Percentiles rank a stretch among this genome's conserved stretches.
Evolutionary conservation across 2,888 invertebrate genomes (phyloP).

Genomic region (Dryobotodes eremita): DNA sequence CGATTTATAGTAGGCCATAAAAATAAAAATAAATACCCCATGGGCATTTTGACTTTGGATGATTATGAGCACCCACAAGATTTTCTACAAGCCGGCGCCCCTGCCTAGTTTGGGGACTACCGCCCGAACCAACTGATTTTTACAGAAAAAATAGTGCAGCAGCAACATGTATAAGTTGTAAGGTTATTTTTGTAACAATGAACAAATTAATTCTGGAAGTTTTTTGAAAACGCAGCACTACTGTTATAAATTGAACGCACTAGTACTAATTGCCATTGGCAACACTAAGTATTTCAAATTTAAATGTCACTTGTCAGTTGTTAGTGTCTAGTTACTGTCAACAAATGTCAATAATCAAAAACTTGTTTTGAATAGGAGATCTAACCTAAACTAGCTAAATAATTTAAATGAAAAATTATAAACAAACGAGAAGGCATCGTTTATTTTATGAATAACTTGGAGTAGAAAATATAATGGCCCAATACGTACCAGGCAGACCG

Average conservation of each 20-base stretch:
- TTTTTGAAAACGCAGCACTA: background rate
- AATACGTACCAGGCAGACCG: conserved; percentile 75
- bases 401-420: background rate
- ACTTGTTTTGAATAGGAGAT: conserved; percentile 53
- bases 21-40: no score
- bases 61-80: no score
- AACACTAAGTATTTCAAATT: conserved; percentile 11
- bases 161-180: no score
- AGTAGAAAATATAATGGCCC: conserved; percentile 69
- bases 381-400: conserved; percentile 10
- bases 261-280: conserved; percentile 13
- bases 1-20: no score
- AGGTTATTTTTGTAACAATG: background rate
- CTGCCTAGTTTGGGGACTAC: no score
- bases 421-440: conserved; percentile 15
- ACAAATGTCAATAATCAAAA: background rate
- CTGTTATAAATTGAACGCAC: conserved; percentile 15
- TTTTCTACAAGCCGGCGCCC: no score
- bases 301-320: background rate
- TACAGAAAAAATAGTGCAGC: no score
- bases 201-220: no score
- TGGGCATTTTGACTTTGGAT: no score
- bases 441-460: conserved; percentile 19
- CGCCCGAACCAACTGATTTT: background rate
- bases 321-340: conserved; percentile 8